Conservation (phyloP, 2,797 vertebrate species). For the Enteromius unitaeniatus region DNA sequence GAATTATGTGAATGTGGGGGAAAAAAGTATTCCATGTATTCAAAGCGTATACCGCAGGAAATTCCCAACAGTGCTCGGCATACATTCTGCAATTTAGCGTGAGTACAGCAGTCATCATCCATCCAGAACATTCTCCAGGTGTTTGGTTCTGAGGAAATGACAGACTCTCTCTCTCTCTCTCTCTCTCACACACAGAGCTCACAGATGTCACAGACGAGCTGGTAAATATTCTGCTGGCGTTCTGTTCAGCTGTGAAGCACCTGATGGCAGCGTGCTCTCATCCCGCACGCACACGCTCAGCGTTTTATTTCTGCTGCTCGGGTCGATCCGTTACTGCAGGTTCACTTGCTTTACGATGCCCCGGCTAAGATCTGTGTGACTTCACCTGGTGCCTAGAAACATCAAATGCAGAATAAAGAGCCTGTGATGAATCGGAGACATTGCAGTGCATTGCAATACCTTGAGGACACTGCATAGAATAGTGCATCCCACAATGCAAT, state of each 20-base stretch:
- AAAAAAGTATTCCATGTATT: not conserved
- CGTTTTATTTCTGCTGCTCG: slow-evolving; percentile 33
- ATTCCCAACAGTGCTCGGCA: not conserved
- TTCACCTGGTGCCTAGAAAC: not conserved
- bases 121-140: slow-evolving; percentile 33
- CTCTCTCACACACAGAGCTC: slow-evolving; percentile 3
- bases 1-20: too few species aligned
- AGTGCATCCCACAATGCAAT: not conserved
- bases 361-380: not conserved
- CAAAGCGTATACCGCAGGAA: not conserved
- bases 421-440: not conserved
- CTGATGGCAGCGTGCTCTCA: slow-evolving; percentile 50
- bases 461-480: not conserved
- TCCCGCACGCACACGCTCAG: not conserved
- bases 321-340: slow-evolving; percentile 29
- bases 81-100: not conserved
- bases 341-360: slow-evolving; percentile 10
- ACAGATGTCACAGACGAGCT: slow-evolving; percentile 49
- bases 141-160: slow-evolving; percentile 8
- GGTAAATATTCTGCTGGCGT: slow-evolving; percentile 50
- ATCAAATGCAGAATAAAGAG: not conserved
- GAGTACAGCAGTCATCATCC: slow-evolving; percentile 19
- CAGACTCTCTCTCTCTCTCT: too few species aligned
- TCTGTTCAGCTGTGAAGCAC: slow-evolving; percentile 54
- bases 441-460: not conserved